Conservation (phyloP, 2,888 invertebrate genomes). For the Tridacna gigas region DNA sequence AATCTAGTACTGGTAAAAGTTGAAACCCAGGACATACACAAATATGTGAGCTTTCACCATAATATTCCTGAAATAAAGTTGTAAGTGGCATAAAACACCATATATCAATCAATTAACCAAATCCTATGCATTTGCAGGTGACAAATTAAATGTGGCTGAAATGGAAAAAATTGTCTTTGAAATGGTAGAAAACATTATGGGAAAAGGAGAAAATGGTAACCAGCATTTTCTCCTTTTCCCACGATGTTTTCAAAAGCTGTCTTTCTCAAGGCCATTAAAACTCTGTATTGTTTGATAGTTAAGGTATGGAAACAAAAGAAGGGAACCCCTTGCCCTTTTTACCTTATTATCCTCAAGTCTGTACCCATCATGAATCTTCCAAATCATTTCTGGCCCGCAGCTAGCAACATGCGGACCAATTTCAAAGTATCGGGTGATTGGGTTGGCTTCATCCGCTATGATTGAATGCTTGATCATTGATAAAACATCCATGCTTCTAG, state of each 20-base stretch:
- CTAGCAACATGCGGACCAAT: slow-evolving; percentile 92
- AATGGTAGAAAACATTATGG: neutral
- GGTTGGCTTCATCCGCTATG: slow-evolving; percentile 86
- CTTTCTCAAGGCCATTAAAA: neutral
- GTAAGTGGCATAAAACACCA: too few relatives aligned
- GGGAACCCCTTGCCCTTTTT: slow-evolving; percentile 39
- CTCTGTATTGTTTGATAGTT: too few relatives aligned
- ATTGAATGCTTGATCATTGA: slow-evolving; percentile 80
- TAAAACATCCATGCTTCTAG: slow-evolving; percentile 79
- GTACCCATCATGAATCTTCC: slow-evolving; percentile 96
- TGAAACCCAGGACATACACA: too few relatives aligned
- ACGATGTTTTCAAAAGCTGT: neutral
- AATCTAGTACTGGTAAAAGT: too few relatives aligned
- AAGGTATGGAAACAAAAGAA: neutral
- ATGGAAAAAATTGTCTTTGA: too few relatives aligned
- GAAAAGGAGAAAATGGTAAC: neutral
- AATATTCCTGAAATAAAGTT: too few relatives aligned
- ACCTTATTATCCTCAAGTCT: slow-evolving; percentile 96
- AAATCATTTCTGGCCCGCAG: slow-evolving; percentile 95
- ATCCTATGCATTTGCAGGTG: too few relatives aligned
- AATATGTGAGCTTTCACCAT: too few relatives aligned
- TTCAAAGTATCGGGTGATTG: slow-evolving; percentile 94
- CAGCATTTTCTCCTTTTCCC: neutral
- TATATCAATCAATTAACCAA: too few relatives aligned
- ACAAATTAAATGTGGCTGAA: too few relatives aligned